Evolutionary conservation across 2,888 invertebrate species (phyloP).

Genomic region (Cosmia pyralina): DNA sequence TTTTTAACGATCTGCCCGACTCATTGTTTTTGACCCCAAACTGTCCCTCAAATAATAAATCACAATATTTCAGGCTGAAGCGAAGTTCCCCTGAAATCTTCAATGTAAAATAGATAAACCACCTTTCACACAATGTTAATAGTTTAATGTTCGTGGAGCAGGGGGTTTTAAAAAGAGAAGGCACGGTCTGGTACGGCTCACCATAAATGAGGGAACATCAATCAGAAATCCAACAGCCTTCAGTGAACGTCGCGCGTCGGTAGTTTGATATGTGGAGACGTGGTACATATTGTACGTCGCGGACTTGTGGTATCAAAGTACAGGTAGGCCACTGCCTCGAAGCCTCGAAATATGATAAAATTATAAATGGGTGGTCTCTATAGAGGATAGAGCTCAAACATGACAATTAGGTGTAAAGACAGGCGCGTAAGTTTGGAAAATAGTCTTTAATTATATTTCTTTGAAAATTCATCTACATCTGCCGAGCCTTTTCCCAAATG

Average conservation of each 20-base stretch:
- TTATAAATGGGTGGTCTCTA: not conserved
- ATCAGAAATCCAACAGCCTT: constrained; percentile 55
- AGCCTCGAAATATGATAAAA: not conserved
- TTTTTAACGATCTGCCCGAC: not conserved
- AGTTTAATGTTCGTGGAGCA: constrained; percentile 31
- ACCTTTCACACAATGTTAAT: constrained; percentile 16
- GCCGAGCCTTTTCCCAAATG: too few species aligned
- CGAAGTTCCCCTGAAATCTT: constrained; percentile 4
- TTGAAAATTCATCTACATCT: too few species aligned
- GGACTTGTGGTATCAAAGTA: not conserved
- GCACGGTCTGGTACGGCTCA: constrained; percentile 60
- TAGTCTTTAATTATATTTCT: too few species aligned
- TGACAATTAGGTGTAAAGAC: not conserved
- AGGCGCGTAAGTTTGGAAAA: not conserved
- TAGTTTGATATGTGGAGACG: constrained; percentile 38
- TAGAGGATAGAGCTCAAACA: not conserved
- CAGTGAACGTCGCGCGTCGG: constrained; percentile 12
- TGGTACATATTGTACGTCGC: constrained; percentile 33
- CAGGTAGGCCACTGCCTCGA: not conserved
- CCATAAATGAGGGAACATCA: constrained; percentile 46
- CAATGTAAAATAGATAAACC: constrained; percentile 18
- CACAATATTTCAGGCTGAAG: constrained; percentile 1
- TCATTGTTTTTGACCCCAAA: constrained; percentile 7
- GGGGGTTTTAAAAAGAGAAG: constrained; percentile 46
- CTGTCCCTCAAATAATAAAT: constrained; percentile 18